Base-by-base conservation (phyloP, 2,113 vertebrate genomes). In the Scomber scombrus region DNA sequence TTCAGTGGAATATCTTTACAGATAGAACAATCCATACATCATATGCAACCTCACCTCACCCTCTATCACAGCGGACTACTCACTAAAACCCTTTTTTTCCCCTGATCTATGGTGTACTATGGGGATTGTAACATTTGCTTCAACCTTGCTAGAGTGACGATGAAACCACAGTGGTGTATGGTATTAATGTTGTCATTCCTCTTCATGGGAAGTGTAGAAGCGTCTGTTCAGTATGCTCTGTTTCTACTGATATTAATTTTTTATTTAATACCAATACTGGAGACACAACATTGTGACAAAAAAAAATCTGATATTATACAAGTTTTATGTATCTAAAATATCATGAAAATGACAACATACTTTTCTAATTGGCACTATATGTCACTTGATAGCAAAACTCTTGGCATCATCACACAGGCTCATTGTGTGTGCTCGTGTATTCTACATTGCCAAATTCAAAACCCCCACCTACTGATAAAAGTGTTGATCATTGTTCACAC, bases 11-110 rank as follows among this genome's bases (percentile, higher is more conserved):
- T 93, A 93, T 95, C 89, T 93, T 95, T 93, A 94, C 43, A 71
- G 90, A 93, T 92, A 86, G 91, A 93, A 80, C 92, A 95, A 91
- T 80, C 94, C 93, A 95, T 95, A 95, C 93, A 96, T 97, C 93
- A 94, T 90, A 92, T 89, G 89, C 91, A 90, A 82, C 88, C 89
- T 88, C 90, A 89, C 70, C 82, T 88, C 82, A 49, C 80, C 71
- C 81, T 68, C 85, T 52, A 86, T 84, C 87, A 87, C 68, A 71
- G 82, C 50, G 86, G 91, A 95, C 94, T 93, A 95, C 91, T 89
- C 43, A 74, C 87, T 89, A 86, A 90, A 92, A 72, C 57, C 90
- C 34, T 73, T 70, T 82, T 85, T 90, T 62, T 13, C 52, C 56
- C 72, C 56, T 87, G 74, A 91, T 85, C 86, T 73, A 65, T 1